Evolutionary conservation across 2,113 vertebrate genomes (phyloP).

Genomic region (Fulica atra): DNA sequence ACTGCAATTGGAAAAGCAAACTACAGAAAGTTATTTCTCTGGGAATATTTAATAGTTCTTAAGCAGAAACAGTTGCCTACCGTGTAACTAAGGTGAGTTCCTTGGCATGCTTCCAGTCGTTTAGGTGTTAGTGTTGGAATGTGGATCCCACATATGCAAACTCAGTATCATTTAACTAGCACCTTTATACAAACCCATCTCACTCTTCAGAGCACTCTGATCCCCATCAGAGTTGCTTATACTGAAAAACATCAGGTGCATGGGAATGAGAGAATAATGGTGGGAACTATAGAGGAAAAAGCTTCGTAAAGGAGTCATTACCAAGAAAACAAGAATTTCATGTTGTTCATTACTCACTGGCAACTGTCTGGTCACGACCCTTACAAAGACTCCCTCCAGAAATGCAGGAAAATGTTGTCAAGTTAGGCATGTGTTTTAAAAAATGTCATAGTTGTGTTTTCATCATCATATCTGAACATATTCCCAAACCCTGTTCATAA

Average conservation of each 20-base stretch:
- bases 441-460: neutral
- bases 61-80: neutral
- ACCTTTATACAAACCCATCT: neutral
- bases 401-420: neutral
- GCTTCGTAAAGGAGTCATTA: neutral
- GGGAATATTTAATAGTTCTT: neutral
- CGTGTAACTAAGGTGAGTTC: neutral
- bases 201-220: neutral
- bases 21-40: neutral
- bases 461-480: neutral
- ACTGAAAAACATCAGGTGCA: neutral
- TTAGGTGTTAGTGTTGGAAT: neutral
- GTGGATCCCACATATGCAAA: neutral
- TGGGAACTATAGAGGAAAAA: neutral
- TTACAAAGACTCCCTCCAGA: neutral
- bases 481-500: neutral
- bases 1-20: neutral
- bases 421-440: neutral
- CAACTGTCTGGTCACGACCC: neutral
- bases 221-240: neutral
- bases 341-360: neutral
- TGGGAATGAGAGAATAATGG: neutral
- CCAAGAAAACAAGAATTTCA: neutral
- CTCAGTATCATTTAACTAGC: neutral
- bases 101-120: neutral